Evolutionary conservation across 2,888 invertebrate species (phyloP), one percentile per base, ranked within the genome.

Genomic region (Drosophila koepferae): DNA sequence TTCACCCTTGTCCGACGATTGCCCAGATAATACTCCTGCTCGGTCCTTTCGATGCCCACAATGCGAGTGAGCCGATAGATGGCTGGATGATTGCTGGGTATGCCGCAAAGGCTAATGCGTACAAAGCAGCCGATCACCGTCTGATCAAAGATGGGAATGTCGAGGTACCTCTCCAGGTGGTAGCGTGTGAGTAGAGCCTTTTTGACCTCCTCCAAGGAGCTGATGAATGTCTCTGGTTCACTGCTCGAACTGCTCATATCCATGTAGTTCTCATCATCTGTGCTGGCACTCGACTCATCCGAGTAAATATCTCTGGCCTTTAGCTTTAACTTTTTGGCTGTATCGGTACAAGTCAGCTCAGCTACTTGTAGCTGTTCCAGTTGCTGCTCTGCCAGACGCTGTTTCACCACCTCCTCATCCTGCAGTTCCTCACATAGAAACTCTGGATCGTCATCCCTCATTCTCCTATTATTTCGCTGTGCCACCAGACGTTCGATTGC

Each of bases 111-210:
- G 31, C 59, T 66, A 14, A 77, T 34, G 23, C 81, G 77, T 4
- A 82, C 81, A 43, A 73, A 83, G 63, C 79, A 76, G 31, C 68
- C 71, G 7, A 56, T 28, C 0, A 83, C 69, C 0, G 76, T 73
- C 55, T 70, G 16, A n/a, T 68, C 65, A 20, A 82, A 83, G n/a
- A 72, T 63, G 10, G 84, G 84, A 18, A 68, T 77, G 10, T 77
- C 79, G 20, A 82, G 20, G 4, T 79, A 70, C 8, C 49, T 61
- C 28, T 67, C 65, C 46, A 82, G 49, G 12, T 76, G 69, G 12
- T 31, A 48, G 10, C 81, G 83, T 0, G 67, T 73, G 3, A 82
- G 38, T 14, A 81, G 8, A 7, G 46, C 69, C 8, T 14, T 53
- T 2, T 18, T 36, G 0, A 82, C 44, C 5, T 81, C 65, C 18